Percentiles rank a stretch among this genome's conserved stretches.
These are phyloP conservation scores for Euphydryas editha DNA, from an alignment of 2,888 invertebrate species.

Conservation along the genomic window DNA sequence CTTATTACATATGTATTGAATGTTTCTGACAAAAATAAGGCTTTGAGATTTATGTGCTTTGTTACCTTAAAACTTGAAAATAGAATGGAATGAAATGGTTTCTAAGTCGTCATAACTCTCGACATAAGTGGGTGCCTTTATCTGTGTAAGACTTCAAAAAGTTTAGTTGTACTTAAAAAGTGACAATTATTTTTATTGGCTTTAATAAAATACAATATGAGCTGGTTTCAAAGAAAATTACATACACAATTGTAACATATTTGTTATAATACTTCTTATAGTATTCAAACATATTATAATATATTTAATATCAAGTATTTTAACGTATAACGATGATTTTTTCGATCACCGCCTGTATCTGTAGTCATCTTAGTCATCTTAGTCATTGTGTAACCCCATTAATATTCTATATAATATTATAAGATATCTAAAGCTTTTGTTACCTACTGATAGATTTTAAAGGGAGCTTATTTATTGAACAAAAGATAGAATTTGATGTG, in stretches of 20 bases:
- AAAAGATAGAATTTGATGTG: too few species aligned
- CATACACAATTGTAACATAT: not conserved
- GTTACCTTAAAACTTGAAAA: constrained; percentile 17
- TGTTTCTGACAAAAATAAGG: not conserved
- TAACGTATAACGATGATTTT: too few species aligned
- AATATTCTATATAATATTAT: too few species aligned
- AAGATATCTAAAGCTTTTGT: too few species aligned
- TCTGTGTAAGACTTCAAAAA: constrained; percentile 34
- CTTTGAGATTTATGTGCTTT: not conserved
- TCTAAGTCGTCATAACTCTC: constrained; percentile 33
- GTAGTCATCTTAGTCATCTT: too few species aligned
- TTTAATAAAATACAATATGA: not conserved
- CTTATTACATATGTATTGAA: constrained; percentile 2
- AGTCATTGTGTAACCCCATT: too few species aligned
- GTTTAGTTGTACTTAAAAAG: constrained; percentile 29
- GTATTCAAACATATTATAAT: not conserved
- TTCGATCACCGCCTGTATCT: too few species aligned
- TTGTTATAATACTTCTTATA: not conserved
- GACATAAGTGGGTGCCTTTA: constrained; percentile 33
- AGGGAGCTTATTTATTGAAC: too few species aligned
- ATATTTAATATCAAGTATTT: too few species aligned
- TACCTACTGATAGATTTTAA: too few species aligned
- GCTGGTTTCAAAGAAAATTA: not conserved
- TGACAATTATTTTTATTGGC: constrained; percentile 37
- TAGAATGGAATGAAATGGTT: constrained; percentile 22